Evolutionary conservation across 2,113 vertebrate genomes (phyloP), one percentile per base, ranked within the genome.

Genomic region (Raphicerus campestris): DNA sequence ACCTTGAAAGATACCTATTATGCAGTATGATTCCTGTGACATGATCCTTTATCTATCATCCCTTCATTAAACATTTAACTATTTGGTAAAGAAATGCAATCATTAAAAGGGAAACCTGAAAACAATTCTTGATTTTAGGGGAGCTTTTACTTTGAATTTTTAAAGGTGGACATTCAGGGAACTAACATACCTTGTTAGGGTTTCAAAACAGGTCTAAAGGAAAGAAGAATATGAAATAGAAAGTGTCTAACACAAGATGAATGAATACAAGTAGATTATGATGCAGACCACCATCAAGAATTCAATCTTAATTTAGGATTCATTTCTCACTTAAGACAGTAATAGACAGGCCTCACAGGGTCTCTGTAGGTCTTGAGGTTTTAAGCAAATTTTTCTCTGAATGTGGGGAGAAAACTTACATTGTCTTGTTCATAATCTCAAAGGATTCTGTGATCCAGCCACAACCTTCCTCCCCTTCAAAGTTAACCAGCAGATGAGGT

Each of bases 1-100:
- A 61, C 35, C 60, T 49, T 93, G 78, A 97, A 92, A 96, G 80
- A 94, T 39, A 47, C 15, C 55, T 92, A 82, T 88, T 94, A 80
- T 35, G 51, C n/a, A 63, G 53, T 90, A 73, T 4, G 75, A 87
- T 94, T 94, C 42, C 20, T 42, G 73, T 89, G 70, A 89, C 22
- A 92, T 20, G n/a, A 82, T 89, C 26, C 63, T 89, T 85, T 93
- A 90, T 47, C 45, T 70, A 78, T 53, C 55, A 97, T 94, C 39
- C 32, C 2, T 17, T 70, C 55, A 92, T 77, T 94, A n/a, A 56
- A 45, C 89, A 70, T 89, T 97, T 95, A 96, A 47, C 22, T 93
- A 22, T 82, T 58, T 66, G 0, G 28, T 26, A 90, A 70, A n/a
- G 4, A 56, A 87, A 81, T 78, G 30, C 75, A 90, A 78, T 45